Evolutionary conservation across 2,888 invertebrate species (phyloP).

Genomic region (Chromoteleia sp.): DNA sequence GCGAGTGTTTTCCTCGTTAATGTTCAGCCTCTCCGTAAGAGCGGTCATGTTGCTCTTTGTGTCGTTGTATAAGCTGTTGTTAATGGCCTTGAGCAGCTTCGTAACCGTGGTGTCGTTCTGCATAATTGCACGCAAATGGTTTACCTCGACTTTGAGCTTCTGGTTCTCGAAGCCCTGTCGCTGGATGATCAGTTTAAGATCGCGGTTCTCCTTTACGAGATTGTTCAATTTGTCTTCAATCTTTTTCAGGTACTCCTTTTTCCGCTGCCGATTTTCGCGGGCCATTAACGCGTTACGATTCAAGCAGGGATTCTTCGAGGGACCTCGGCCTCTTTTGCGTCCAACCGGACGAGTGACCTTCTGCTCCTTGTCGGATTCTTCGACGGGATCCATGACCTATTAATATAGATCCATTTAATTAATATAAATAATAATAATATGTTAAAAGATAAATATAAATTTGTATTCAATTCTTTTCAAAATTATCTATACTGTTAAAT

Average conservation of each 20-base stretch:
- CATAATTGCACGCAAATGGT: slow-evolving; percentile 86
- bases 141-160: slow-evolving; percentile 86
- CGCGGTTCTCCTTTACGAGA: slow-evolving; percentile 85
- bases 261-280: slow-evolving; percentile 87
- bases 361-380: slow-evolving; percentile 21
- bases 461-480: too few relatives aligned
- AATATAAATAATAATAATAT: too few relatives aligned
- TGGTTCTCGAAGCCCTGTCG: slow-evolving; percentile 85
- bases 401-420: neutral
- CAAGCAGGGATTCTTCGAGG: slow-evolving; percentile 83
- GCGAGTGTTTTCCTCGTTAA: slow-evolving; percentile 49
- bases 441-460: too few relatives aligned
- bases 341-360: slow-evolving; percentile 19
- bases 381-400: slow-evolving; percentile 5
- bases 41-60: slow-evolving; percentile 12
- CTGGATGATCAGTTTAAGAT: slow-evolving; percentile 85
- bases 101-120: slow-evolving; percentile 86
- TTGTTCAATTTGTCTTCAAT: slow-evolving; percentile 86
- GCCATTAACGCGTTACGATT: slow-evolving; percentile 88
- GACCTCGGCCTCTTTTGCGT: slow-evolving; percentile 75
- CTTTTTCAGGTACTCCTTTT: slow-evolving; percentile 87
- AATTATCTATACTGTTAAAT: too few relatives aligned
- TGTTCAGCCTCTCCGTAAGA: slow-evolving; percentile 47
- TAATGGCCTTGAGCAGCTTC: slow-evolving; percentile 85
- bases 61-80: slow-evolving; percentile 72